These are phyloP conservation scores for Cyclura pinguis DNA, from an alignment of 2,797 vertebrate genomes.

Conservation along the genomic window DNA sequence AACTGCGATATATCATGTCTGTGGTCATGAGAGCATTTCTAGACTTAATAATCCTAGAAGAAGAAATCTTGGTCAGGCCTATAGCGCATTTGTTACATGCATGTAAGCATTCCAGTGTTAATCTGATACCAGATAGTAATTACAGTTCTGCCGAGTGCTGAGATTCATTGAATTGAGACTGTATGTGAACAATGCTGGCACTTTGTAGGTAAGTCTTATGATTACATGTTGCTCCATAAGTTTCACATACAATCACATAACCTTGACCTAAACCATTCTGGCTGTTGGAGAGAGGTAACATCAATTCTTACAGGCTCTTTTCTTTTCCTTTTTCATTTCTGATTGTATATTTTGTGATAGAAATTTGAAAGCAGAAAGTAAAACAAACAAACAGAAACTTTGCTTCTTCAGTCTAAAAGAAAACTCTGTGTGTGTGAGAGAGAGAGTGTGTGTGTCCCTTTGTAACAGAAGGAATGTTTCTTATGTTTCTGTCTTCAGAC, in stretches of 20 bases:
- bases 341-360: constrained; percentile 51
- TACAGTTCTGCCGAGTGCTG: constrained; percentile 31
- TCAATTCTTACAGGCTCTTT: constrained; percentile 37
- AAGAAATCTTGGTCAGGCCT: constrained; percentile 41
- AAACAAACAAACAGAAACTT: constrained; percentile 78
- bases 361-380: constrained; percentile 78
- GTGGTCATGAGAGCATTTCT: constrained; percentile 45
- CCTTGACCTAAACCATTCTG: constrained; percentile 19
- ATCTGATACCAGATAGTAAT: constrained; percentile 40
- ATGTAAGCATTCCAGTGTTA: constrained; percentile 54
- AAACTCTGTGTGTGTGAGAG: constrained; percentile 77
- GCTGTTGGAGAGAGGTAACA: constrained; percentile 41
- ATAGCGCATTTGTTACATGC: constrained; percentile 45
- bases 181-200: neutral
- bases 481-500: constrained; percentile 87
- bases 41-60: constrained; percentile 54
- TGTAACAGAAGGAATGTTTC: constrained; percentile 88
- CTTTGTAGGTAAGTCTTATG: constrained; percentile 7
- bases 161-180: constrained; percentile 18
- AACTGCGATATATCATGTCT: constrained; percentile 37
- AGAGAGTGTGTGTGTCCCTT: constrained; percentile 83
- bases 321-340: constrained; percentile 35
- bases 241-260: neutral
- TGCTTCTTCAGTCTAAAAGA: constrained; percentile 82
- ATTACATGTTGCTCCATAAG: constrained; percentile 19